Evolutionary conservation across 2,113 vertebrate genomes (phyloP), one percentile per base, ranked within the genome.

Genomic region (Cynopterus brachyotis): DNA sequence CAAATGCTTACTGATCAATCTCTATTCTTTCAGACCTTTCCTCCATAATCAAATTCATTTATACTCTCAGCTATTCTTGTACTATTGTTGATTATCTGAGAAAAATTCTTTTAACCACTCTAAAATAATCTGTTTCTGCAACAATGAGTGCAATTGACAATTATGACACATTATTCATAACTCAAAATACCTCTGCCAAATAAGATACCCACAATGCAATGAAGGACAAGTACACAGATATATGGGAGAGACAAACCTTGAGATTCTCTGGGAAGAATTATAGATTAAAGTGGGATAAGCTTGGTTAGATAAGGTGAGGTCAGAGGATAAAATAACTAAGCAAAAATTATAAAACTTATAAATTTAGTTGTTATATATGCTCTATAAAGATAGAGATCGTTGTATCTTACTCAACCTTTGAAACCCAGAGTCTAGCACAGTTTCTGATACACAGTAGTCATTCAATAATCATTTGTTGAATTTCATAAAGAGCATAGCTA

Each of bases 141-240:
- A 97, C 96, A 97, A 97, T 97, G 78, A 97, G 9, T 15, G 1
- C 96, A 98, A 98, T 97, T 96, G 96, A 94, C 90, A 97, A 97
- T 97, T 96, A 96, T 35, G 19, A 57, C 3, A 24, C 81, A 97
- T 97, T 97, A 95, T 97, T 96, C 93, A 75, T 30, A 83, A 57
- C 81, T 97, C 76, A 96, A 95, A 98, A 90, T 95, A 96, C 70
- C 92, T 94, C 22, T 86, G 57, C 60, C 81, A 81, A 95, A 94
- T 9, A 92, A n/a, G 47, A 92, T 55, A 30, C 3, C 26, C 37
- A 82, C 15, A 64, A 42, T 3, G 15, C 42, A 66, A 80, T 50
- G 47, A 60, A 82, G 47, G 89, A 57, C 6, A 60, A 72, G n/a
- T 1, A 8, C 37, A 66, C 1, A 20, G 40, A 55, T 45, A 50